Evolutionary conservation across 2,113 vertebrate genomes (phyloP), one percentile per base, ranked within the genome.

Genomic region (Rhinolophus ferrumequinum): DNA sequence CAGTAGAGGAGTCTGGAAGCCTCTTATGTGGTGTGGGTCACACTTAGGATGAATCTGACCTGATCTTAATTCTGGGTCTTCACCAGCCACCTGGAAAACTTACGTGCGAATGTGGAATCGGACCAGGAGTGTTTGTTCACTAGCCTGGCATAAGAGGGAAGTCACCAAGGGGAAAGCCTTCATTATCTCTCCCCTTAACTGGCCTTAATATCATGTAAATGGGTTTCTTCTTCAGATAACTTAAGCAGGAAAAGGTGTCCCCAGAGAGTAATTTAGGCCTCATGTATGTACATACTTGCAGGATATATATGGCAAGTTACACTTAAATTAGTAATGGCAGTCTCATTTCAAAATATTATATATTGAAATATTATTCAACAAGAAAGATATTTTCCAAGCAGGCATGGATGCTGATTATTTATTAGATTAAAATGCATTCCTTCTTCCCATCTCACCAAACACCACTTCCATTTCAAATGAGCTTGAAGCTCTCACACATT

Each of bases 381-480:
- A 94, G 73, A 56, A 96, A 97, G 85, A 93, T 96, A 6, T 96
- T 97, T 93, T 92, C 97, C 77, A 95, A 91, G 81, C 80, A 52
- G 56, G 60, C 88, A 47, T 18, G 70, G 79, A 56, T 84, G 96
- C 96, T 67, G 96, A 95, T 93, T 97, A 97, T 98, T 98, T 97
- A 97, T 97, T 97, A 58, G 14, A 88, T 95, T 97, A 94, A 98
- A 98, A 98, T 77, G 41, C 24, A 87, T 95, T 81, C 96, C 38
- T 73, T 94, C 70, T 95, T 88, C 88, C 56, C 92, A 80, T 73
- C 44, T 89, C 93, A 89, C 84, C 93, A 97, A 97, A 93, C 3
- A 94, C 66, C 86, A 89, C 72, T 97, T 96, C 87, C 62, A 94
- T 94, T 94, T 93, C 8, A 2, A 96, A 93, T 90, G 93, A 98